These are phyloP conservation scores for Poeciliopsis occidentalis DNA, from an alignment of 2,113 vertebrate species.

Conservation along the genomic window DNA sequence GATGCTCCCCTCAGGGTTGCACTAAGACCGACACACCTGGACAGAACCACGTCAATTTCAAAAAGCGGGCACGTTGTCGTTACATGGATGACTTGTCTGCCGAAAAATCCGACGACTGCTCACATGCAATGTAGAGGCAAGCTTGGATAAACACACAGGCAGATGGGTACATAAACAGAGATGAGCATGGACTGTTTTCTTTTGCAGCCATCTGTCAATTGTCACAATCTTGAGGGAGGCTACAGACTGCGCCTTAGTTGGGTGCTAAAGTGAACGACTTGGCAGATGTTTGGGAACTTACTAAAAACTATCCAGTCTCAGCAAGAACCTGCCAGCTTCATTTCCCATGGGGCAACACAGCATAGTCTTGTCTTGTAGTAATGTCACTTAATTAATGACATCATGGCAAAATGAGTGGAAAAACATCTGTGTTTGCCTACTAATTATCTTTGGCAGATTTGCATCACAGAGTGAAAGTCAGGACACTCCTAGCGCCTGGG, in stretches of 20 bases:
- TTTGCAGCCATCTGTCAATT: conserved; percentile 57
- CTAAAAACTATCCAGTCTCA: conserved; percentile 24
- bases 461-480: too few relatives aligned
- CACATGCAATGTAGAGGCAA: conserved; percentile 9
- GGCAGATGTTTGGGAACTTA: conserved; percentile 60
- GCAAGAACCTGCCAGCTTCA: conserved; percentile 9
- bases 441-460: conserved; percentile 26
- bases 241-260: conserved; percentile 55
- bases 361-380: conserved; percentile 35
- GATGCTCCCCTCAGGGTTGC: conserved; percentile 6
- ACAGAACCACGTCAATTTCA: conserved; percentile 21
- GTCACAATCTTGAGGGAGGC: conserved; percentile 36
- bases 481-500: neutral
- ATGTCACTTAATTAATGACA: conserved; percentile 48
- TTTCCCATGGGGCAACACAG: conserved; percentile 15
- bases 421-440: conserved; percentile 37
- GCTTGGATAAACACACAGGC: neutral
- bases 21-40: conserved; percentile 36
- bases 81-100: conserved; percentile 13
- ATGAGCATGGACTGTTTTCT: conserved; percentile 16
- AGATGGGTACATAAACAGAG: conserved; percentile 3
- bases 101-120: neutral
- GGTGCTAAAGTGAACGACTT: conserved; percentile 49
- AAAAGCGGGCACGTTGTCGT: conserved; percentile 4
- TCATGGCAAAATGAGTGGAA: conserved; percentile 2